These are phyloP conservation scores for Centropyge bicolor DNA, from an alignment of 2,797 vertebrate species.

Conservation along the genomic window DNA sequence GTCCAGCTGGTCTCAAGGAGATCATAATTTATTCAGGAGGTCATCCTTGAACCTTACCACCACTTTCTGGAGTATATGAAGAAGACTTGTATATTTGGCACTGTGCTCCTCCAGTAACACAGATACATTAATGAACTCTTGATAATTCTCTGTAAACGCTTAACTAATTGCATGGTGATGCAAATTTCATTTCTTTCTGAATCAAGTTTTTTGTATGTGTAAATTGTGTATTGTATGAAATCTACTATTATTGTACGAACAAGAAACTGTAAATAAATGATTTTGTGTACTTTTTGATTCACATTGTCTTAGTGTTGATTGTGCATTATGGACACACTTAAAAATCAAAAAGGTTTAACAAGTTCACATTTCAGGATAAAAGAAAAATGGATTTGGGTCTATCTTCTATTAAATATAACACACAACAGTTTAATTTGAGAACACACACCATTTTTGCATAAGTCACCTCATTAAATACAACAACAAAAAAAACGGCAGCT, in stretches of 20 bases:
- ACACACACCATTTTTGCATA: conserved; percentile 22
- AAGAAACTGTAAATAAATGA: conserved; percentile 86
- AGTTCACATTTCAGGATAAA: not conserved
- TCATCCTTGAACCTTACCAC: conserved; percentile 58
- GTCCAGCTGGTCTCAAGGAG: conserved; percentile 73
- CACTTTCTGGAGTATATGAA: conserved; percentile 59
- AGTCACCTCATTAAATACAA: conserved; percentile 33
- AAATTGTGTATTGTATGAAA: conserved; percentile 83
- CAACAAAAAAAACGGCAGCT: conserved; percentile 6
- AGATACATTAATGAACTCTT: conserved; percentile 54
- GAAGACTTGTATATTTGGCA: conserved; percentile 65
- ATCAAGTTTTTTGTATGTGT: conserved; percentile 71
- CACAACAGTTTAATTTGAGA: conserved; percentile 31
- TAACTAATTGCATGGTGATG: conserved; percentile 80
- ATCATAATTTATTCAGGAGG: conserved; percentile 75
- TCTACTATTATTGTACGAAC: conserved; percentile 67
- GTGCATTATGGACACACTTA: not conserved
- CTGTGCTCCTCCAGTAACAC: conserved; percentile 49
- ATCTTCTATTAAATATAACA: not conserved
- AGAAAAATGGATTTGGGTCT: not conserved
- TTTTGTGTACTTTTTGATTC: conserved; percentile 67
- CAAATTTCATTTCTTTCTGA: conserved; percentile 52
- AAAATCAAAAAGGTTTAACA: not conserved
- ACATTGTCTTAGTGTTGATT: not conserved
- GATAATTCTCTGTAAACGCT: conserved; percentile 64